Evolutionary conservation across 2,888 invertebrate genomes (phyloP).

Genomic region (Phanerotoma sp.): DNA sequence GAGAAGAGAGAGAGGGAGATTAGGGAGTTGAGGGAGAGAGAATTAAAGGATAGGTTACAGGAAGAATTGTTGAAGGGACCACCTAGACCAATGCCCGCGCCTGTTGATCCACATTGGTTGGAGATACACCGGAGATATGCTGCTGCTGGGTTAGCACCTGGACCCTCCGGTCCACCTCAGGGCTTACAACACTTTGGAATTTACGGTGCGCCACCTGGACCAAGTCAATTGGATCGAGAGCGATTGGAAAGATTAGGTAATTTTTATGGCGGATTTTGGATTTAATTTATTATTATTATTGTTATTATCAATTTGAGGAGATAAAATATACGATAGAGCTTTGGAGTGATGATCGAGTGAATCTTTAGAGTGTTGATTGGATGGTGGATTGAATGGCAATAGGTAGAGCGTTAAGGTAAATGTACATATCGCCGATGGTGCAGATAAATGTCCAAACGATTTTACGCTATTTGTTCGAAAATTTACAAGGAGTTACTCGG

Average conservation of each 20-base stretch:
- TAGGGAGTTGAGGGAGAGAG: constrained; percentile 73
- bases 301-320: too few relatives aligned
- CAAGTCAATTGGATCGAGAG: constrained; percentile 85
- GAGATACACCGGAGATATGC: constrained; percentile 82
- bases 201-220: constrained; percentile 72
- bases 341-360: constrained; percentile 1
- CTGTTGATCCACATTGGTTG: constrained; percentile 80
- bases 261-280: background rate
- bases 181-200: constrained; percentile 70
- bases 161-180: constrained; percentile 58
- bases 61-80: constrained; percentile 83
- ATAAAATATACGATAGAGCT: background rate
- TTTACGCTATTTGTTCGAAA: too few relatives aligned
- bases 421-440: background rate
- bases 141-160: constrained; percentile 54
- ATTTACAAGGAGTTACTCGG: too few relatives aligned
- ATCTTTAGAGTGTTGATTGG: background rate
- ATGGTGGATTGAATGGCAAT: background rate
- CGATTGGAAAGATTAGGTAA: constrained; percentile 80
- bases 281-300: background rate
- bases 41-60: constrained; percentile 81
- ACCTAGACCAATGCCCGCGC: constrained; percentile 54
- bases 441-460: background rate
- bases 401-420: too few relatives aligned
- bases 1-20: constrained; percentile 60